phyloP scores from a whole-genome alignment of 2,113 vertebrate genomes.

The Limnothrissa miodon region DNA sequence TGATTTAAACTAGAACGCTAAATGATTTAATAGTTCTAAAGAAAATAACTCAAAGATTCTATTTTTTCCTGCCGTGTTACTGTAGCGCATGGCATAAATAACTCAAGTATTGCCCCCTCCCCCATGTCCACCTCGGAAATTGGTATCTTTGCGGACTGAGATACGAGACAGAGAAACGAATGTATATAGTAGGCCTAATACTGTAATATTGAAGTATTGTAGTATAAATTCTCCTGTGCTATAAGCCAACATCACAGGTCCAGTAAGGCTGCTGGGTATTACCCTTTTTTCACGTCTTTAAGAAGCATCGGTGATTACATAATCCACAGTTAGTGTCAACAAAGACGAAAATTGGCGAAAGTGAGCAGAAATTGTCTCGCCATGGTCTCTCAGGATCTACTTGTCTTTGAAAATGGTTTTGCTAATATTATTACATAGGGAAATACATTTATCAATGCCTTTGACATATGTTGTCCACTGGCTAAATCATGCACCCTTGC shows the following conservation, averaged over 20 bases:
- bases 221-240: background rate
- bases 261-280: background rate
- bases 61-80: background rate
- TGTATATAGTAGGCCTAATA: too few species aligned
- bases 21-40: background rate
- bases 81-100: slow-evolving; percentile 12
- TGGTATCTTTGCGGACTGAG: background rate
- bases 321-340: background rate
- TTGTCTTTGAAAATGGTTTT: background rate
- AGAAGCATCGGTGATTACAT: background rate
- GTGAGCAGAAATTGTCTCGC: background rate
- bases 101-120: slow-evolving; percentile 10
- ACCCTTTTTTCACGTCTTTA: background rate
- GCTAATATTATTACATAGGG: background rate
- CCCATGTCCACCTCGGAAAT: background rate
- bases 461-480: background rate
- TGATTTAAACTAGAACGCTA: background rate
- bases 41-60: background rate
- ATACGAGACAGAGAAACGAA: background rate
- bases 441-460: background rate
- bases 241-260: too few species aligned
- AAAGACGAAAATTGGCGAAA: background rate
- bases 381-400: background rate
- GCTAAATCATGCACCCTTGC: background rate
- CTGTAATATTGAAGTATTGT: too few species aligned